Base-by-base conservation (phyloP, 2,797 vertebrate species). In the Hemibagrus guttatus region DNA sequence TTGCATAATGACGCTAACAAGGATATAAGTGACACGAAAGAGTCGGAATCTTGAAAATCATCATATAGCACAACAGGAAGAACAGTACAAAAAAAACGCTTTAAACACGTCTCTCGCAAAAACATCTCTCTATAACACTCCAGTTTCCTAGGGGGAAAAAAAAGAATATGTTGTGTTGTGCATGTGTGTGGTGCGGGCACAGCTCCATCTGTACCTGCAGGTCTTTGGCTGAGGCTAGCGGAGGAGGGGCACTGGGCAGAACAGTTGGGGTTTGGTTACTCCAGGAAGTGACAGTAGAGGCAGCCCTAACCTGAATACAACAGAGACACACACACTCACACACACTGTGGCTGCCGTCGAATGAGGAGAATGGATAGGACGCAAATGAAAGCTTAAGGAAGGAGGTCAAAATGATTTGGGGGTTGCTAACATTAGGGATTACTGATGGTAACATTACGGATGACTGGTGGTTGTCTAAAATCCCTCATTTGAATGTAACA, bases 191-290 rank as follows among this genome's bases (percentile, higher is more conserved):
- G 83, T 69, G 75, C 49, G 89, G 91, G 82, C 89, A 84, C 85
- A 90, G 86, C 86, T 88, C 78, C 74, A 42, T 84, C 26, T 76
- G 94, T 97, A 99, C 98, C 98, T 99, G 97, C 94, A 95, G 97
- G 91, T 97, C 97, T 95, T 96, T 95, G 95, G 95, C 93, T 94
- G 94, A 95, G 95, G 94, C 97, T 96, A 96, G 96, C 94, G 96
- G 91, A 95, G 95, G 93, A 95, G 94, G 96, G 96, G 96, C 95
- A 96, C 96, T 97, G 96, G 97, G 96, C 94, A 98, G 97, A 96
- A 96, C 96, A 95, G 98, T 98, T 94, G 98, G 97, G 94, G 96
- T 98, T 97, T 99, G 98, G 97, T 99, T 98, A 98, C 98, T 99
- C 98, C 98, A 99, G 95, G 98, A 97, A 95, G 98, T 99, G 93